A percentile compares a stretch with the other conserved stretches of the same genome.
These are phyloP conservation scores for Hemiprocne comata DNA, from an alignment of 2,113 vertebrate genomes.

Conservation along the genomic window DNA sequence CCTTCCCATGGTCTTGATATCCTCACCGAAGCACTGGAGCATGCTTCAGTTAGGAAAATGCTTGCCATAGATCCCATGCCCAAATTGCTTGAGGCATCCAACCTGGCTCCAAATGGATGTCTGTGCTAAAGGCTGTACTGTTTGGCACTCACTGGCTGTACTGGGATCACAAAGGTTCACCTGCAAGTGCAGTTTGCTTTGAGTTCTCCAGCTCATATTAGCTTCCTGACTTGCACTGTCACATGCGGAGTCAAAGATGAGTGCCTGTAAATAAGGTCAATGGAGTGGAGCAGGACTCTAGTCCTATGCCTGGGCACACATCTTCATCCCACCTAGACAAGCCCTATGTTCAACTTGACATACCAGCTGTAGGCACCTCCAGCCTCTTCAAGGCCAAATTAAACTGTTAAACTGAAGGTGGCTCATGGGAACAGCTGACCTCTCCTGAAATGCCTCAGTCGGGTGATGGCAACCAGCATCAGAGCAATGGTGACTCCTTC, in stretches of 20 bases:
- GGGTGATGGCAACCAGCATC: not conserved
- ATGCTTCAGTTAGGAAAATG: not conserved
- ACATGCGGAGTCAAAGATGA: not conserved
- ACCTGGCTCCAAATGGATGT: not conserved
- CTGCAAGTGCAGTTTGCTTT: not conserved
- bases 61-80: not conserved
- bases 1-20: not conserved
- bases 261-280: not conserved
- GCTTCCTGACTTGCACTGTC: not conserved
- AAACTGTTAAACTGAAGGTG: not conserved
- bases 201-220: not conserved
- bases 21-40: not conserved
- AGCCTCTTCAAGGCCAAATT: not conserved
- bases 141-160: not conserved
- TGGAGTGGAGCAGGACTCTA: not conserved
- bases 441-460: not conserved
- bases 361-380: not conserved
- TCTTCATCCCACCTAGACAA: not conserved
- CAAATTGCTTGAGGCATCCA: not conserved
- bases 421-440: not conserved
- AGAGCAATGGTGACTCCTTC: rapidly evolving
- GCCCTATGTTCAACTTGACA: not conserved
- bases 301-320: not conserved
- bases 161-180: not conserved
- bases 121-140: not conserved